Base-by-base conservation (phyloP, 2,113 vertebrate genomes). In the Rhinolophus ferrumequinum region DNA sequence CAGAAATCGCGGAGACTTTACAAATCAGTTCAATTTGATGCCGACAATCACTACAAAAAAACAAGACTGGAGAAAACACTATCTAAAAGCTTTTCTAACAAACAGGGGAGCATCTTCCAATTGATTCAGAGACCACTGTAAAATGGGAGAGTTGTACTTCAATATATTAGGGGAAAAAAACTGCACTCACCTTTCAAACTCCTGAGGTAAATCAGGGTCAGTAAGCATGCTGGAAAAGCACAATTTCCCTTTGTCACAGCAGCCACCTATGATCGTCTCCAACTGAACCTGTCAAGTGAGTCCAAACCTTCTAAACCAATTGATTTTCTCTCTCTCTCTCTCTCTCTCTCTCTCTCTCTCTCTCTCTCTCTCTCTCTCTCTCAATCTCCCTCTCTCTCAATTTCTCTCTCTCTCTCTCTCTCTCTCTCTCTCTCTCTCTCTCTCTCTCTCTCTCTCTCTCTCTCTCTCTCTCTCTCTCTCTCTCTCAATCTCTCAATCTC, bases 141-240 rank as follows among this genome's bases (percentile, higher is more conserved):
- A 94, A 97, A 98, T 52, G 88, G 84, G 97, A 98, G 97, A 98
- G 97, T 97, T 97, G 97, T 38, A 96, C 98, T 98, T 97, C 87
- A 82, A 64, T 93, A 83, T 97, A 93, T 85, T 41, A 89, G 85
- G 93, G 94, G 87, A 79, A 64, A 70, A 81, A 86, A 96, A 98
- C 97, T 97, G 97, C 96, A 99, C 99, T 98, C 99, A 99, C 99
- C 99, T 99, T 99, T 99, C 99, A 99, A 99, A 99, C 99, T 99
- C 99, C 99, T 99, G 99, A 98, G 99, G 99, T 99, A 99, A 99
- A 99, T 99, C 99, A 99, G 99, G 99, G 98, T 99, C 99, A 99
- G 99, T 99, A 98, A 99, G 99, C 99, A 99, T 99, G 99, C 99
- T 99, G 99, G 99, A 99, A 98, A 99, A 99, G 98, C 98, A 98